Base-by-base conservation (phyloP, 2,113 vertebrate species). In the Microcebus murinus region DNA sequence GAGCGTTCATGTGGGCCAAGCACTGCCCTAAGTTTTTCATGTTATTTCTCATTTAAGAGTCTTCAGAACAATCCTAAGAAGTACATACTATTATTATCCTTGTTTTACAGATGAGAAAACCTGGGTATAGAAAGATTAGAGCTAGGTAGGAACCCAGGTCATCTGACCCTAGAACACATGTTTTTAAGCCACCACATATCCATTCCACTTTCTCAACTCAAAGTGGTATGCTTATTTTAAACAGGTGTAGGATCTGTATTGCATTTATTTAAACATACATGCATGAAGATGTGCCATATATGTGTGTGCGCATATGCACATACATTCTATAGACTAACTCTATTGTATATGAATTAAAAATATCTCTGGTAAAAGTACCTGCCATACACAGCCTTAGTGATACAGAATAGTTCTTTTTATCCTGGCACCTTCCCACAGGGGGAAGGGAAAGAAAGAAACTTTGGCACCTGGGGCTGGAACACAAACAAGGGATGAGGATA, bases 11-110 rank as follows among this genome's bases (percentile, higher is more conserved):
- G 55, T 59, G 50, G 18, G 48, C 39, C 25, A 27, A 25, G 25
- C 12, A 12, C 34, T 21, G 25, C 21, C 42, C 42, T 87, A 77
- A 45, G 39, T 39, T 48, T 80, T 81, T n/a, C 12, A 15, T 1
- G 21, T 23, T 42, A 36, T 84, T 18, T 67, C 48, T 90, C 55
- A 67, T 27, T 90, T 61, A 39, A 0, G 36, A 52, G 23, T 23
- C 29, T 95, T 74, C 48, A 13, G 95, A 90, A 93, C 31, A 93
- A 81, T 15, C 55, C 67, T 81, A 29, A 79, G 63, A 65, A 57
- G 29, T 68, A 87, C 23, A 39, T n/a, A 29, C 29, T 68, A 29
- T 34, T 25, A 77, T 42, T 31, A 57, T 45, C 20, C 73, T 59
- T 42, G 29, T 65, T 83, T 92, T 90, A 86, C 5, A 92, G 63